A percentile compares a stretch with the other conserved stretches of the same genome.
phyloP scores from a whole-genome alignment of 1,140 invertebrate species.

The Formica exsecta region DNA sequence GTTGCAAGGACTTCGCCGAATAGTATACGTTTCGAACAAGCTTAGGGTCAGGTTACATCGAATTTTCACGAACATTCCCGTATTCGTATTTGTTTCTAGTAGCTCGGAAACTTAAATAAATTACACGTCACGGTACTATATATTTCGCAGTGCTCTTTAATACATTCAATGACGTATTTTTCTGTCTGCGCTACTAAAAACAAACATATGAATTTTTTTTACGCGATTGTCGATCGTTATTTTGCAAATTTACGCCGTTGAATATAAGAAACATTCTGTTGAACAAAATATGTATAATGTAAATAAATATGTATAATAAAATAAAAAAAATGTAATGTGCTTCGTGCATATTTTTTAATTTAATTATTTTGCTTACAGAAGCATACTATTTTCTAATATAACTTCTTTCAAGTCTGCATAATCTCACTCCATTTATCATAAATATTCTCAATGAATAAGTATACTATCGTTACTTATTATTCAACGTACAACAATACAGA shows the following conservation, averaged over 20 bases:
- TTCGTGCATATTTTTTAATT: not conserved
- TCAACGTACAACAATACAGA: conserved; percentile 1
- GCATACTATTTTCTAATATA: not conserved
- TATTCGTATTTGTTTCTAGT: not conserved
- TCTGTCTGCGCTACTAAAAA: not conserved
- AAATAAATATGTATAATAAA: no score
- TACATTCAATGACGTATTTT: not conserved
- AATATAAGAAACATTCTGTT: not conserved
- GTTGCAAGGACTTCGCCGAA: conserved; percentile 11
- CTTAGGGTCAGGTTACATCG: not conserved
- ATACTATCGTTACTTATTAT: not conserved
- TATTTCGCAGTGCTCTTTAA: not conserved
- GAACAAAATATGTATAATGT: not conserved
- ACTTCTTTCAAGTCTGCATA: not conserved
- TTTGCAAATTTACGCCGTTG: not conserved
- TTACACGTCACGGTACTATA: not conserved
- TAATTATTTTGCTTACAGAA: not conserved
- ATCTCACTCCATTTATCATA: not conserved
- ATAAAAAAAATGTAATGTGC: not conserved
- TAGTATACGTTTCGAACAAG: not conserved
- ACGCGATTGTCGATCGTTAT: not conserved
- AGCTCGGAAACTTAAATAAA: not conserved
- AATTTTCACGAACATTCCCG: conserved; percentile 24
- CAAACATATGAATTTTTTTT: not conserved
- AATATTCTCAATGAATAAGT: not conserved